Evolutionary conservation across 2,113 vertebrate species (phyloP).

Genomic region (Tetrao urogallus): DNA sequence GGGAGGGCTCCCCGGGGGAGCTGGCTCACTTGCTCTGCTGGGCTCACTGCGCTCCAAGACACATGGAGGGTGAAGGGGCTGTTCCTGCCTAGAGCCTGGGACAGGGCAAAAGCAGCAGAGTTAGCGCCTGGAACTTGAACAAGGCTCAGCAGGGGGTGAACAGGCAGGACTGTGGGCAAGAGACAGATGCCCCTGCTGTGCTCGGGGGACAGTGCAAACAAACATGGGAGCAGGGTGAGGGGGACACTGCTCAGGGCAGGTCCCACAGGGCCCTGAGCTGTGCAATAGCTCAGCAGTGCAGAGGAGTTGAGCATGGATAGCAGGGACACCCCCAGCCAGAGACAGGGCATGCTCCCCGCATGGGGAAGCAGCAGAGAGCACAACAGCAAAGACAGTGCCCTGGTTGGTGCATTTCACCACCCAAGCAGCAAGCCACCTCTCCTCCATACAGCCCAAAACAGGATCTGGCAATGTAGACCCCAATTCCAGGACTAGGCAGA

Average conservation of each 20-base stretch:
- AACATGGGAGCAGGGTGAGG: no score
- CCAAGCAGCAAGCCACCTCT: neutral
- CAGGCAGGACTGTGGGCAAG: neutral
- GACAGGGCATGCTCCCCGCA: neutral
- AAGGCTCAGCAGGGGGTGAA: neutral
- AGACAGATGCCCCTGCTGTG: neutral
- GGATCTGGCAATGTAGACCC: neutral
- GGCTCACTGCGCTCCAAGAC: conserved; percentile 61
- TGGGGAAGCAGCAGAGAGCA: neutral
- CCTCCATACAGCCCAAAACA: neutral
- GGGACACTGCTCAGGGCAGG: neutral
- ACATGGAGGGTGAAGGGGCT: conserved; percentile 60
- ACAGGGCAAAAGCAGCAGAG: conserved; percentile 56
- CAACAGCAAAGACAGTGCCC: neutral
- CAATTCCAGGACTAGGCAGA: neutral
- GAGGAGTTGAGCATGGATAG: neutral
- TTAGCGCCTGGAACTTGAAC: conserved; percentile 24
- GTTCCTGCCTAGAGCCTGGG: conserved; percentile 67
- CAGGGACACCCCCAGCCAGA: neutral
- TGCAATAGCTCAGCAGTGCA: neutral
- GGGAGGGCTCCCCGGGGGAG: conserved; percentile 34
- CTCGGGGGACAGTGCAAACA: neutral
- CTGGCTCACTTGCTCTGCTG: conserved; percentile 35
- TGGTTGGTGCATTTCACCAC: neutral
- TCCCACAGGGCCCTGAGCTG: neutral